Evolutionary conservation across 2,888 invertebrate genomes (phyloP).

Genomic region (Brachyptera putata): DNA sequence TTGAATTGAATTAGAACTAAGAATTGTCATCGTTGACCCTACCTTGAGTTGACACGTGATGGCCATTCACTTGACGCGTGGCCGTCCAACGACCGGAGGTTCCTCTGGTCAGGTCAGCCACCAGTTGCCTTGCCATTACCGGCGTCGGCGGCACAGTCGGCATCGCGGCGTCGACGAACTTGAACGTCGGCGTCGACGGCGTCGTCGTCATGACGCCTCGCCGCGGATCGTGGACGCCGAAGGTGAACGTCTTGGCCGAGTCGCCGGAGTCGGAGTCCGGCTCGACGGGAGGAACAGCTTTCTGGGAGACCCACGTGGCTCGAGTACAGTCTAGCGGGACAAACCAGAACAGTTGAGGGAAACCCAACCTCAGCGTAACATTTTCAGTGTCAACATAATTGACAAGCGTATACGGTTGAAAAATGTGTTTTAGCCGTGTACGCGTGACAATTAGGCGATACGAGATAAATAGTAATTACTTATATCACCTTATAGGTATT

Average conservation of each 20-base stretch:
- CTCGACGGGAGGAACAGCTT: neutral
- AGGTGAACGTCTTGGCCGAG: neutral
- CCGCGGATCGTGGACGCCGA: neutral
- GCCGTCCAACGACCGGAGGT: constrained; percentile 50
- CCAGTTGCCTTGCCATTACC: constrained; percentile 40
- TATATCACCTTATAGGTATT: no score
- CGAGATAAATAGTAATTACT: no score
- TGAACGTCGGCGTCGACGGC: constrained; percentile 6
- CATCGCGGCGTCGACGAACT: constrained; percentile 40
- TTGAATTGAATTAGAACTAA: no score
- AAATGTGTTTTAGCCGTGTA: no score
- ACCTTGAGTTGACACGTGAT: no score
- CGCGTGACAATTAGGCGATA: no score
- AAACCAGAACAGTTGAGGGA: neutral
- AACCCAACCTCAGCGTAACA: no score
- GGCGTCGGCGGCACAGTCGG: constrained; percentile 40
- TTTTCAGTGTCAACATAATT: no score
- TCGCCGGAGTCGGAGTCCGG: neutral
- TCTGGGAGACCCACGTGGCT: neutral
- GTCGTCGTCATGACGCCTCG: neutral
- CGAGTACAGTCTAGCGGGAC: neutral
- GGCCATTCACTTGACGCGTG: constrained; percentile 56
- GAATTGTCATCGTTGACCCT: no score
- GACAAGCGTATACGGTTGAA: no score
- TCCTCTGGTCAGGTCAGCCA: constrained; percentile 31